Base-by-base conservation (phyloP, 2,888 invertebrate species). In the Diabrotica balteata region DNA sequence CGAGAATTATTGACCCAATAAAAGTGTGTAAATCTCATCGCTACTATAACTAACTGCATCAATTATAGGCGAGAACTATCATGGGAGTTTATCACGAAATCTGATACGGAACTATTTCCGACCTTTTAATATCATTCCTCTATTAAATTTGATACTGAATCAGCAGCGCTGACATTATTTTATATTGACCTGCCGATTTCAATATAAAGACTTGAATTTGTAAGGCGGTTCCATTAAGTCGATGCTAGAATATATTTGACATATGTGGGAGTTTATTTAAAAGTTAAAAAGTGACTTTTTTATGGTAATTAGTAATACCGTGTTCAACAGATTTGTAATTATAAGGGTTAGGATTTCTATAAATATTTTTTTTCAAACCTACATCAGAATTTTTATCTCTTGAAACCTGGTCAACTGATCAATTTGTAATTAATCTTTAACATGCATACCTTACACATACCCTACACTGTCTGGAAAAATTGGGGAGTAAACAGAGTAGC, bases 41-140 rank as follows among this genome's bases (percentile, higher is more conserved):
- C 52, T 17, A 32, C 32, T 52, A 52, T 32, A 52, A 52, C 52
- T 52, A 52, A 52, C 52, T 52, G 17, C 52, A 52, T 52, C 22
- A 52, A 52, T 52, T 52, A 52, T n/a, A n/a, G n/a, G 50, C 11
- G 50, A 50, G 50, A 50, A 50, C 11, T 52, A 32, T 8, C 8
- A 52, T 7, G 52, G 10, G 52, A 10, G 8, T 52, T 22, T 32
- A 52, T 52, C 32, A 52, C 52, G 32, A 52, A 32, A 52, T 32
- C 22, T 52, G 32, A 9, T 52, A 52, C 52, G 22, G 32, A 32
- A 52, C 52, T 52, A 32, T 10, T 32, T 32, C 32, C 8, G 7
- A 32, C 4, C 32, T 52, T 52, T 52, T 32, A 32, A 52, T 52
- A 52, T 10, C 10, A 32, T 22, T 7, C n/a, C 32, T 32, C 10